Conservation (phyloP, 2,888 invertebrate species). For the Paralinhomoeus sp. region DNA sequence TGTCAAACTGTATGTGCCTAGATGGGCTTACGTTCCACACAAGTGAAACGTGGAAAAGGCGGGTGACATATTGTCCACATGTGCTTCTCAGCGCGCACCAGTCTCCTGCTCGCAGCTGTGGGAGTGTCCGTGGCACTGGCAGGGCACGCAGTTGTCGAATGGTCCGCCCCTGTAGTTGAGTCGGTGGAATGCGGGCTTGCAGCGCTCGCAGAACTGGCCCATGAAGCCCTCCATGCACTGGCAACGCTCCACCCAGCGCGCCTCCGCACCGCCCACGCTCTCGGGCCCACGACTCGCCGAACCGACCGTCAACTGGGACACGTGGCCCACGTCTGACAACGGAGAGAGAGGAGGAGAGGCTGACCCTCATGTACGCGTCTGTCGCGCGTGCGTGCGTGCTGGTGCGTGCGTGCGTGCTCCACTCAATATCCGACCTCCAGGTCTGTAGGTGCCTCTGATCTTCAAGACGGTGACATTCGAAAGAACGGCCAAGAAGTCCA, state of each 20-base stretch:
- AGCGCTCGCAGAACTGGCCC: conserved; percentile 90
- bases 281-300: conserved; percentile 46
- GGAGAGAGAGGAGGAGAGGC: not conserved
- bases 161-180: conserved; percentile 79
- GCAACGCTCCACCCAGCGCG: conserved; percentile 82
- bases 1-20: too few relatives aligned
- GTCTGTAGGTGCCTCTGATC: conserved; percentile 70
- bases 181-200: conserved; percentile 63
- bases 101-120: conserved; percentile 84
- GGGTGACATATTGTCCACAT: too few relatives aligned
- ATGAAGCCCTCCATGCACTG: conserved; percentile 57
- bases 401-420: not conserved
- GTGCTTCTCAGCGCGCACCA: too few relatives aligned
- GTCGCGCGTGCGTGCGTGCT: not conserved
- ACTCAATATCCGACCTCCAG: conserved; percentile 36
- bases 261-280: conserved; percentile 32
- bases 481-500: conserved; percentile 70
- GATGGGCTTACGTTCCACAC: too few relatives aligned
- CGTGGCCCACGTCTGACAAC: conserved; percentile 45
- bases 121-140: conserved; percentile 87
- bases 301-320: conserved; percentile 67
- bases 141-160: conserved; percentile 76
- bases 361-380: not conserved
- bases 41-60: too few relatives aligned
- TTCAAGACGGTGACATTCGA: conserved; percentile 79